Evolutionary conservation across 1,140 invertebrate genomes (phyloP), one percentile per base, ranked within the genome.

Genomic region (Diorhabda carinulata): DNA sequence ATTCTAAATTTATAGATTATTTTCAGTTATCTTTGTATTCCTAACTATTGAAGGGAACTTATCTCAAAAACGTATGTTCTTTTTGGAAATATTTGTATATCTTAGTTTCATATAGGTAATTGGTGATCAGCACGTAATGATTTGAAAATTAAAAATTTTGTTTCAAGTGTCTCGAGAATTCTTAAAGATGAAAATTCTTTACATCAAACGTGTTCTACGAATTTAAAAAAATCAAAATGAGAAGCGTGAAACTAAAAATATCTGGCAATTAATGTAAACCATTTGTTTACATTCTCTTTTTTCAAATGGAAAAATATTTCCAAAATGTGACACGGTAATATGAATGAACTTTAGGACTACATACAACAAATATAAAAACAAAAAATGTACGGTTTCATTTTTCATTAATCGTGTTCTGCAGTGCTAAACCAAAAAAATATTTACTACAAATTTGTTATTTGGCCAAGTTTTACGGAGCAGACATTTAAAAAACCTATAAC

Each of bases 231-330:
- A 43, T 2, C 47, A 70, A 70, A 44, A 43, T 65, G 43, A 7
- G 10, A 57, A 62, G 8, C 64, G 63, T 64, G 68, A 72, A 44
- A 72, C 66, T 69, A 61, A 61, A 61, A 43, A 61, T 72, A 72
- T 66, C 62, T 40, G 7, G 69, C 66, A 66, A 70, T 65, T 45
- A 70, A 70, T 66, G 63, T 65, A 69, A 67, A 60, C 41, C 68
- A 64, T 72, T 72, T 72, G 64, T 72, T 72, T 69, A 64, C 64
- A 52, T 71, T 71, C 67, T 68, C 47, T 71, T 71, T 68, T 71
- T 71, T 60, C 47, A 52, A 52, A 52, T 8, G 64, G 45, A 62
- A 67, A 61, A 67, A 58, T 43, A 43, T 60, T 60, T 61, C 66
- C 6, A 52, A 68, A 68, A 68, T 43, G 52, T 64, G 42, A 43